phyloP scores from a whole-genome alignment of 2,113 vertebrate genomes.

The Myrmecobius fasciatus region DNA sequence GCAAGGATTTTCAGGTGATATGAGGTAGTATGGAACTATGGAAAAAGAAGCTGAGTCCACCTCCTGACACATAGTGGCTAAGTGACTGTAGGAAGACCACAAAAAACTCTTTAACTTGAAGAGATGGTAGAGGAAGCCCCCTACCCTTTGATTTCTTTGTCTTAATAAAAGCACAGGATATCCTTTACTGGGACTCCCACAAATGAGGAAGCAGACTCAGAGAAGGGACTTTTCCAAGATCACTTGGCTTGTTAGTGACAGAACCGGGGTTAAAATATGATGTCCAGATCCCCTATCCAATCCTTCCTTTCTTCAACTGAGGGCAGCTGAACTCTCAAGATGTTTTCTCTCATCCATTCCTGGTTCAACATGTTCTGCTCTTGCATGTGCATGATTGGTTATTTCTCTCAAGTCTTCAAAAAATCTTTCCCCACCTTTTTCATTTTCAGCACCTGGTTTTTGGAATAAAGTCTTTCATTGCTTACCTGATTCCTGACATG shows the following conservation, averaged over 20 bases:
- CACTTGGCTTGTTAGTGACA: not conserved
- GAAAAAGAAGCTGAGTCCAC: not conserved
- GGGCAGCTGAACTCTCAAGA: not conserved
- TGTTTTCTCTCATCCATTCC: not conserved
- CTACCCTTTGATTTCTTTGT: not conserved
- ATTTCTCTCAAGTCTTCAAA: conserved; percentile 52
- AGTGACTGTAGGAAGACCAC: not conserved
- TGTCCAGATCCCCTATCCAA: not conserved
- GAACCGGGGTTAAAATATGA: not conserved
- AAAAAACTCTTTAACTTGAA: not conserved
- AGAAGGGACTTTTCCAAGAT: not conserved
- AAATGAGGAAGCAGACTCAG: not conserved
- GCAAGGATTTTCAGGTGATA: not conserved
- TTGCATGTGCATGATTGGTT: not conserved
- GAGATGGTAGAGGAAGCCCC: not conserved
- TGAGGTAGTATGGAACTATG: not conserved
- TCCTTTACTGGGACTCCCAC: not conserved
- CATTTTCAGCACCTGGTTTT: conserved; percentile 87
- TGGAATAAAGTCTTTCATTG: conserved; percentile 90
- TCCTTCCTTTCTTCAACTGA: not conserved
- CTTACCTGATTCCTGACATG: conserved; percentile 90
- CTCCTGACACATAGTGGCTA: not conserved
- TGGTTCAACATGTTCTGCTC: not conserved
- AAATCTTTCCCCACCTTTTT: conserved; percentile 60
- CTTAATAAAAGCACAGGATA: not conserved